Evolutionary conservation across 2,113 vertebrate species (phyloP), one percentile per base, ranked within the genome.

Genomic region (Phalacrocorax carbo): DNA sequence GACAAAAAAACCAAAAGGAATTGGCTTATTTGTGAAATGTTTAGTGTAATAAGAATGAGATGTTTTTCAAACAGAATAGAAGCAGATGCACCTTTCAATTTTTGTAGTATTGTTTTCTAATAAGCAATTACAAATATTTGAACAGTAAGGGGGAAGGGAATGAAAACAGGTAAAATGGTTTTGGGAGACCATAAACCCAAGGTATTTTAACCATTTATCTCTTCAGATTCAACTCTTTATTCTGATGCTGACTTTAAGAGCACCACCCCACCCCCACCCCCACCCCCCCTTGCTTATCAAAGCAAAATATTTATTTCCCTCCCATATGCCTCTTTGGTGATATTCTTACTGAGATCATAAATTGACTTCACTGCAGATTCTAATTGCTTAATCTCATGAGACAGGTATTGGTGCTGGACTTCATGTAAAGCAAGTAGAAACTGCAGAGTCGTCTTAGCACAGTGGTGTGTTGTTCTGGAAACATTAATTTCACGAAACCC

Each of bases 241-340:
- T 84, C 61, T 57, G 69, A 26, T 38, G 51, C 72, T 95, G 91
- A 49, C 70, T 73, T 71, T 36, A 79, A 72, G 73, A 78, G 44
- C 73, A 75, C 34, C 34, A 52, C 61, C 42, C 38, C 38, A 9
- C 38, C 38, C 38, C 38, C 38, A 38, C 38, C 38, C 9, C 36
- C 36, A 36, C 20, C 11, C 42, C 42, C 13, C 42, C 42, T 15
- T 1, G 3, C 60, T 94, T 57, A 62, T 65, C 30, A 10, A 80
- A 84, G 84, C 9, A 61, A 87, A 96, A 91, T 91, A 93, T 81
- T 94, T 84, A 48, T 73, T 94, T 89, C 61, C 81, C 34, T 91
- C 87, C 87, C 90, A 76, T 87, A 57, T 91, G 96, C 84, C 84
- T 76, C 49, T 20, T 72, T 97, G 94, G 87, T 86, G 82, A 1